Conservation (phyloP, 35 echinoderm and acorn worm genomes). For the Holothuria glaberrima region DNA sequence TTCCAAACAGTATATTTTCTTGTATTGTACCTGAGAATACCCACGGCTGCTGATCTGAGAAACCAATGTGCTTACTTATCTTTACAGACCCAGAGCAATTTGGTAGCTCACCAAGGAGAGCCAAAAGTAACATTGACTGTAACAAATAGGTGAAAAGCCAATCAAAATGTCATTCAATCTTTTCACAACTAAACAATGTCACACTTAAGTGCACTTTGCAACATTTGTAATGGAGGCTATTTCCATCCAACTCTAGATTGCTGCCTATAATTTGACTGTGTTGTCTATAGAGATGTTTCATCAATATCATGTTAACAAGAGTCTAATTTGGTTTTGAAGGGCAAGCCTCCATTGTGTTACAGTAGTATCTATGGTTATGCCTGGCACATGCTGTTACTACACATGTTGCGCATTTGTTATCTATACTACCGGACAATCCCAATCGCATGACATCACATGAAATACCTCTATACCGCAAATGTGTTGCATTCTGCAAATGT, state of each 20-base stretch:
- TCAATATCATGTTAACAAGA: too few species aligned
- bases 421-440: too few species aligned
- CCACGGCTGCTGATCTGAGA: conserved; percentile 85
- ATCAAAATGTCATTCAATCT: neutral
- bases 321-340: too few species aligned
- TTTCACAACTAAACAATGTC: neutral
- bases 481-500: too few species aligned
- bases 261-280: too few species aligned
- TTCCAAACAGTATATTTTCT: conserved; percentile 86
- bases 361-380: too few species aligned
- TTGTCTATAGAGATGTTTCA: too few species aligned
- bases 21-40: conserved; percentile 82
- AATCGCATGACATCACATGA: too few species aligned
- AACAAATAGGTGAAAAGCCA: conserved; percentile 1
- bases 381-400: too few species aligned
- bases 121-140: conserved; percentile 88
- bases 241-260: neutral
- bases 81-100: conserved; percentile 40
- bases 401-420: too few species aligned
- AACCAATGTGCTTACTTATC: conserved; percentile 53
- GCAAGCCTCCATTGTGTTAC: too few species aligned
- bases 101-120: conserved; percentile 76
- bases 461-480: neutral
- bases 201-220: neutral
- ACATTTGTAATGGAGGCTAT: too few species aligned